Evolutionary conservation across 2,797 vertebrate species (phyloP).

Genomic region (Scolopax rusticola): DNA sequence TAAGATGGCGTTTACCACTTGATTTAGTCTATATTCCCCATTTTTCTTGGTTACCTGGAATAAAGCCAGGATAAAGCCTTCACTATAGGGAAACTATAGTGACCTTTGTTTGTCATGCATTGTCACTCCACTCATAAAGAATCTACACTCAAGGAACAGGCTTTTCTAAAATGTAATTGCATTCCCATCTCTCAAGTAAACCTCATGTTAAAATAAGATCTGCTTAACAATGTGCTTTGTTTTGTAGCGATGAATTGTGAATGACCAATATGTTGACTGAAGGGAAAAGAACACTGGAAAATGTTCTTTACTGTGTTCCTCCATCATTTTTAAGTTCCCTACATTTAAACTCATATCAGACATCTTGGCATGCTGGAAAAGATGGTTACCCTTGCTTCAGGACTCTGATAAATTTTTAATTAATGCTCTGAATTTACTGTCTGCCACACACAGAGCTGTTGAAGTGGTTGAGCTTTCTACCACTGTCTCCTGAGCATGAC

Average conservation of each 20-base stretch:
- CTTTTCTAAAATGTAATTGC: background rate
- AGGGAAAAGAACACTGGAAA: background rate
- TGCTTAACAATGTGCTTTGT: background rate
- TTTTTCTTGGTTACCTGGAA: background rate
- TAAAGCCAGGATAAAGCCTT: background rate
- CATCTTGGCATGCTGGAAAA: background rate
- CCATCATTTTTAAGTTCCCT: background rate
- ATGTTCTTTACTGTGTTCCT: background rate
- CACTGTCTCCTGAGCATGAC: background rate
- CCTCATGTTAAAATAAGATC: background rate
- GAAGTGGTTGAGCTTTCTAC: background rate
- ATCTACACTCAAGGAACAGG: background rate
- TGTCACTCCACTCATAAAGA: background rate
- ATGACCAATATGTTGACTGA: background rate
- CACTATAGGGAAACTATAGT: background rate
- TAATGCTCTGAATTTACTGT: background rate
- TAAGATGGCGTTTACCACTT: background rate
- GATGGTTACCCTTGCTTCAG: background rate
- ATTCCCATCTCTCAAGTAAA: background rate
- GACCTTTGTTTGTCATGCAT: background rate
- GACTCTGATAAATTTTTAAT: background rate
- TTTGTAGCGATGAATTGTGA: background rate
- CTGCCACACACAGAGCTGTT: background rate
- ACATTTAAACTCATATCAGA: background rate
- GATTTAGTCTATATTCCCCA: background rate